Percentiles rank a stretch among this genome's conserved stretches.
Evolutionary conservation across 2,113 vertebrate species (phyloP).

Genomic region (Paradoxurus hermaphroditus): DNA sequence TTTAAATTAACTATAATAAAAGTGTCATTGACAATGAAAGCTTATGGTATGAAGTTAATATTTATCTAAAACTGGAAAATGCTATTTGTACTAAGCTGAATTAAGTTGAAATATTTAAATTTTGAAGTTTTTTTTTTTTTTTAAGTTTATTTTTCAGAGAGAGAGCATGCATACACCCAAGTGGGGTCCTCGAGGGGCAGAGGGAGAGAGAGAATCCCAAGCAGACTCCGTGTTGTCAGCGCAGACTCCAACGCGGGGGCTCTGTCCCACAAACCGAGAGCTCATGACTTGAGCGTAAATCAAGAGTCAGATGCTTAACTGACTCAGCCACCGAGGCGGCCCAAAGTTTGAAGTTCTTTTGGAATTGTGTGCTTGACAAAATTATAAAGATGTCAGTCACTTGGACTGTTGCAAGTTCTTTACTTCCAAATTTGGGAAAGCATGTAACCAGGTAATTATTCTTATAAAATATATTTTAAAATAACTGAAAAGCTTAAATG

Average conservation of each 20-base stretch:
- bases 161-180: too few relatives aligned
- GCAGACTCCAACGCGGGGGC: too few relatives aligned
- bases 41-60: not conserved
- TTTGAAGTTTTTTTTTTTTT: not conserved
- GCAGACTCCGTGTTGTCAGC: too few relatives aligned
- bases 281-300: too few relatives aligned
- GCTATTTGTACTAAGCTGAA: not conserved
- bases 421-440: not conserved
- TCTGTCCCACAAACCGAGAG: too few relatives aligned
- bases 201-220: too few relatives aligned
- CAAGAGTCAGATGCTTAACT: too few relatives aligned
- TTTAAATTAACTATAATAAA: constrained; percentile 32
- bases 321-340: too few relatives aligned
- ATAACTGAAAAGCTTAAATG: not conserved
- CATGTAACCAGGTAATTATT: not conserved
- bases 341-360: not conserved
- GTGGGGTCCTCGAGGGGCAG: too few relatives aligned
- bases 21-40: not conserved
- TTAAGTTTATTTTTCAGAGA: too few relatives aligned
- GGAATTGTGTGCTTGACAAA: constrained; percentile 17
- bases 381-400: not conserved
- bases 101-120: not conserved
- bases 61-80: not conserved
- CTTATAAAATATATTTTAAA: not conserved
- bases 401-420: not conserved